Percentiles rank a stretch among this genome's conserved stretches.
phyloP scores from a whole-genome alignment of 2,797 vertebrate species.

The Anolis apletophallus region DNA sequence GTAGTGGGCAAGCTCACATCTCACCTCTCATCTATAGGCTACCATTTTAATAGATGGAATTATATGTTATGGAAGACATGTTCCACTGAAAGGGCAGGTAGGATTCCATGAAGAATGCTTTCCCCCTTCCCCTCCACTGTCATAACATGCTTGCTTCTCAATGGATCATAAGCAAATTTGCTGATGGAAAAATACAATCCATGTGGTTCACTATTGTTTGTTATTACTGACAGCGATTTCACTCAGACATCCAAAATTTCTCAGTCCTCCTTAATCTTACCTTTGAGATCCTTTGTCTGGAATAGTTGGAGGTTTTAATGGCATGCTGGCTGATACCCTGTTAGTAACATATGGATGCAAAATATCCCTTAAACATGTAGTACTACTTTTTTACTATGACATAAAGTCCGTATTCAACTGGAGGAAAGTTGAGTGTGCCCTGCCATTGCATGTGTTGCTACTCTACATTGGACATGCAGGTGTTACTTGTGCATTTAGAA shows the following conservation, averaged over 20 bases:
- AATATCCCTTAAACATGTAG: too few relatives aligned
- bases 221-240: not conserved
- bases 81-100: not conserved
- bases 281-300: not conserved
- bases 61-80: not conserved
- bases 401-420: too few relatives aligned
- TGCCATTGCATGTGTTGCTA: too few relatives aligned
- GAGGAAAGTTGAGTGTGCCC: too few relatives aligned
- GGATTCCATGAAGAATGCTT: not conserved
- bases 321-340: too few relatives aligned
- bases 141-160: not conserved
- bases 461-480: too few relatives aligned
- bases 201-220: not conserved
- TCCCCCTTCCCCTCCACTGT: too few relatives aligned
- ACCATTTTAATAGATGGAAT: conserved; percentile 4
- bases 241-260: not conserved
- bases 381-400: too few relatives aligned
- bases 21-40: conserved; percentile 3
- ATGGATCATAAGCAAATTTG: not conserved
- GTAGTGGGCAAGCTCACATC: not conserved
- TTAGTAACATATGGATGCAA: too few relatives aligned
- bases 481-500: too few relatives aligned
- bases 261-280: not conserved
- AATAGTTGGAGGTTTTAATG: not conserved
- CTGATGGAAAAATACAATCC: too few relatives aligned